Evolutionary conservation across 2,113 vertebrate genomes (phyloP), one percentile per base, ranked within the genome.

Genomic region (Pavo muticus): DNA sequence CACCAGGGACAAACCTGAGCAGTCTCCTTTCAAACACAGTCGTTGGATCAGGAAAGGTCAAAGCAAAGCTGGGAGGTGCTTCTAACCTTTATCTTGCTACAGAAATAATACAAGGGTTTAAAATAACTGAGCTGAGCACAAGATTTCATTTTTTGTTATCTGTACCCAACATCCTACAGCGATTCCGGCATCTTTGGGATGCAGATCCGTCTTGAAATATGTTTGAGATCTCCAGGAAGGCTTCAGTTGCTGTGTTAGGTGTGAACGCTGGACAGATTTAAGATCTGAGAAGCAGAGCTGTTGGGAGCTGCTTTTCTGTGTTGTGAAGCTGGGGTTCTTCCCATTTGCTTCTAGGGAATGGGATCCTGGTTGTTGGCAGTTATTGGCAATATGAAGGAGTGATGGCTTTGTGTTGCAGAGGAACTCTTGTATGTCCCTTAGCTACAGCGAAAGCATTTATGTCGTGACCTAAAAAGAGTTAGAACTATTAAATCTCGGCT

Each of bases 41-140:
- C 74, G 64, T 64, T 84, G 65, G 61, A 47, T 77, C 44, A 50
- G 44, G 57, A 93, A 84, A 91, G 92, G 91, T 94, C 91, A 78
- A 10, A 35, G 85, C 24, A 48, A 68, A 86, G 21, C 11, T 67
- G 77, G 70, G 63, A 23, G 30, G 52, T 21, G 1, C 52, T 68
- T 54, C 4, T 48, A 80, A 44, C 65, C 65, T 87, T 57, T 11
- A 9, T 16, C 9, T 20, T 27, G 57, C 69, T 80, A 32, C n/a
- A 44, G 69, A 47, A 35, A 7, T 11, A 42, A 73, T 13, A 50
- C 7, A 37, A 60, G 69, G 42, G 9, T 60, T 88, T 71, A 1
- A 39, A n/a, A 50, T 23, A 60, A 21, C n/a, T 42, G 1, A 45
- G 59, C 56, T 35, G 69, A 67, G 27, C 25, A 2, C 21, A 3